A percentile compares a stretch with the other conserved stretches of the same genome.
phyloP scores from a whole-genome alignment of 1,140 invertebrate species.

The Olivierus martensii region DNA sequence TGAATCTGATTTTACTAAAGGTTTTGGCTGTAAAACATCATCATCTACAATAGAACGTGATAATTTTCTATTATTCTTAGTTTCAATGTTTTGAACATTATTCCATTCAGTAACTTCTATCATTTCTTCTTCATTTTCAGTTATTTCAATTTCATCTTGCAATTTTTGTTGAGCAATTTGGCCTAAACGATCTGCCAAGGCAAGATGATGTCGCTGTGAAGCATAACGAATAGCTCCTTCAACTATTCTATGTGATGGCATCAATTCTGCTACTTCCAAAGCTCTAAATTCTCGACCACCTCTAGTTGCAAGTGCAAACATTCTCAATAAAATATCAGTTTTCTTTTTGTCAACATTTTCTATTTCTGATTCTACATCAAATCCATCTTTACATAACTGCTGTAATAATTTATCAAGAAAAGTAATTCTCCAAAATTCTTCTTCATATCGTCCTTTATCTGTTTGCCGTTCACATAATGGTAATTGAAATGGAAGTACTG shows the following conservation, averaged over 20 bases:
- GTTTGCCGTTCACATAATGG: conserved; percentile 65
- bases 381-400: conserved; percentile 18
- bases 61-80: no score
- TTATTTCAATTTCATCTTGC: conserved; percentile 3
- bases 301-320: conserved; percentile 72
- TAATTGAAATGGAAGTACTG: conserved; percentile 45
- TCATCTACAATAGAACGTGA: no score
- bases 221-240: conserved; percentile 79
- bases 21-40: no score
- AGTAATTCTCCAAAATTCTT: background rate
- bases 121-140: background rate
- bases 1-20: no score
- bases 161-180: conserved; percentile 26
- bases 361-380: conserved; percentile 28
- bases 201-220: conserved; percentile 51
- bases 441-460: conserved; percentile 67
- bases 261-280: conserved; percentile 67
- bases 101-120: background rate
- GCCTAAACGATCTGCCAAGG: conserved; percentile 50
- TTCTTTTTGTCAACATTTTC: conserved; percentile 46
- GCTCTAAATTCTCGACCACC: conserved; percentile 71
- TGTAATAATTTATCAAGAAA: background rate
- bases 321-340: conserved; percentile 65
- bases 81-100: no score
- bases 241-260: conserved; percentile 56